Evolutionary conservation across 2,888 invertebrate species (phyloP).

Genomic region (Melanchra persicariae): DNA sequence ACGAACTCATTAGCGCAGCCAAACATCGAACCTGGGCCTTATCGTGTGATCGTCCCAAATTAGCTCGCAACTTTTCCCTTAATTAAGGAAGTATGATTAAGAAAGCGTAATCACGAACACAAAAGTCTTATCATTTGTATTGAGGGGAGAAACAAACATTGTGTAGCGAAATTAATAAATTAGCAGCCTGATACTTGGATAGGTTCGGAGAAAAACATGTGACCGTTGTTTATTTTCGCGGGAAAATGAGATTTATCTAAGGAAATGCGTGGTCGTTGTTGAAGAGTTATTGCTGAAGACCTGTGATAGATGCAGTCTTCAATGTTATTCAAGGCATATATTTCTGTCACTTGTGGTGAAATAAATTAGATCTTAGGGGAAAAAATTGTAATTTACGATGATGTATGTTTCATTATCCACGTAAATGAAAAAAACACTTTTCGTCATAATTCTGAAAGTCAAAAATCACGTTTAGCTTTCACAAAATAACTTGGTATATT

Average conservation of each 20-base stretch:
- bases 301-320: constrained; percentile 44
- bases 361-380: constrained; percentile 19
- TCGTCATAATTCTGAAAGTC: neutral
- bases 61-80: constrained; percentile 86
- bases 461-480: neutral
- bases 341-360: constrained; percentile 24
- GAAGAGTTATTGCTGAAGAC: constrained; percentile 37
- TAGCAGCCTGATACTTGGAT: constrained; percentile 47
- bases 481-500: neutral
- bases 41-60: constrained; percentile 86
- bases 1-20: constrained; percentile 82
- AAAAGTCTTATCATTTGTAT: constrained; percentile 87
- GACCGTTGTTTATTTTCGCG: constrained; percentile 54
- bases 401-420: neutral
- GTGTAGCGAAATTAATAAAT: constrained; percentile 58
- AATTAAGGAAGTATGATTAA: constrained; percentile 90
- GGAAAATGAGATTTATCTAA: constrained; percentile 56
- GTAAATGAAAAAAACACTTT: neutral
- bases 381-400: neutral
- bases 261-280: constrained; percentile 55
- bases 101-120: constrained; percentile 89
- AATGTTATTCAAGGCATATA: constrained; percentile 30
- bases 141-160: constrained; percentile 63
- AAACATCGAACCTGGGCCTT: constrained; percentile 78
- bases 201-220: constrained; percentile 30